Percentiles rank a stretch among this genome's conserved stretches.
Evolutionary conservation across 2,888 invertebrate genomes (phyloP).

Genomic region (Myathropa florea): DNA sequence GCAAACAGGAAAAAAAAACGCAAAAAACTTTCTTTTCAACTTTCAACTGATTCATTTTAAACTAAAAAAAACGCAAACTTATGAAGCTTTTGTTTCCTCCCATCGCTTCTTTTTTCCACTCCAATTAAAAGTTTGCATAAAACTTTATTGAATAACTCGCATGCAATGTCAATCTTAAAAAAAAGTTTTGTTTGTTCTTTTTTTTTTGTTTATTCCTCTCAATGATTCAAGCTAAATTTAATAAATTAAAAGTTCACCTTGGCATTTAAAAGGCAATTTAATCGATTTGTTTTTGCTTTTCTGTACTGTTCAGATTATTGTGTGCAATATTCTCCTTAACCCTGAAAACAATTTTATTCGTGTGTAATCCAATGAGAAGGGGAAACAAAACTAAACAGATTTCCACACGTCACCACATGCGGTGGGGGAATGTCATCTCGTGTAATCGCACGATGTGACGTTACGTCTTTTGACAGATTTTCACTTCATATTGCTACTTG

Average conservation of each 20-base stretch:
- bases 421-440: not conserved
- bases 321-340: conserved; percentile 13
- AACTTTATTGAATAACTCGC: conserved; percentile 20
- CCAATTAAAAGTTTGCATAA: conserved; percentile 33
- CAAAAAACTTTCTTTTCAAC: conserved; percentile 48
- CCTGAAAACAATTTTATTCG: not conserved
- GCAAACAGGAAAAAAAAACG: conserved; percentile 4
- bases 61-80: not conserved
- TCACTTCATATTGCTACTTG: not conserved
- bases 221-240: conserved; percentile 20
- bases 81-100: not conserved
- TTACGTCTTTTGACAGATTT: conserved; percentile 9
- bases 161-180: conserved; percentile 31
- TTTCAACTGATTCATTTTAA: conserved; percentile 31
- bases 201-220: conserved; percentile 8
- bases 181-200: not conserved
- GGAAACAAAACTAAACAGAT: not conserved
- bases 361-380: not conserved
- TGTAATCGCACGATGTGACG: not conserved
- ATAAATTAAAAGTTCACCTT: conserved; percentile 41
- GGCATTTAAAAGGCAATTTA: conserved; percentile 40
- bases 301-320: not conserved
- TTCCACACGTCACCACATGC: not conserved
- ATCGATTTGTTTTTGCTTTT: conserved; percentile 17
- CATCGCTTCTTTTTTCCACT: conserved; percentile 5